Base-by-base conservation (phyloP, 2,797 vertebrate genomes). In the Craterocephalus amniculus region DNA sequence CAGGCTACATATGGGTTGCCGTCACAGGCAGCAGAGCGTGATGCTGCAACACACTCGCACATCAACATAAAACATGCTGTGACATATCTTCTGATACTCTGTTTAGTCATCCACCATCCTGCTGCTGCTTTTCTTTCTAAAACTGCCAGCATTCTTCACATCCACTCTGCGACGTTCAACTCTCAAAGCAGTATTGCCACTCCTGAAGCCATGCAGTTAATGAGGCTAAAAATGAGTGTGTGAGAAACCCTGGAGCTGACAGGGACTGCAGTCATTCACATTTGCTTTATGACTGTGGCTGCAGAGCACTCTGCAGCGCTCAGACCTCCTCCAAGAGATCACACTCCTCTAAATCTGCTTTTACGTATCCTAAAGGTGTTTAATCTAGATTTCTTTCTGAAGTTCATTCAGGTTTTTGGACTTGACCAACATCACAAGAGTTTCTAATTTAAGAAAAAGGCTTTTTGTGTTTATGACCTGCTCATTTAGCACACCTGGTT, bases 401-500 rank as follows among this genome's bases (percentile, higher is more conserved):
- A 32, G 10, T 12, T 16, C 54, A 38, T 22, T 38, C 26, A 1
- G 14, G 7, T 5, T 22, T 45, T 16, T 36, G 7, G n/a, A 64
- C 0, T 2, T 26, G 5, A n/a, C 14, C 27, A 11, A 36, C n/a
- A 59, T 13, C 45, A 20, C 7, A 2, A 27, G 22, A 13, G 4
- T 18, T 48, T 4, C 16, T n/a, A 34, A 13, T 14, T 56, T 32
- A 35, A 14, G n/a, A 43, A 36, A 20, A 16, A 16, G 22, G 5
- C 36, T 3, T 48, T 67, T 22, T 84, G 59, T 24, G 3, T 84
- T 78, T 85, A 79, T 43, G 20, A 61, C 32, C 73, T 65, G 65
- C 32, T 76, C 57, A n/a, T 76, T 22, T 7, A 48, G 14, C 55
- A 58, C 76, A 87, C 77, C 83, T 86, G 81, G 77, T 68, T 65